Base-by-base conservation (phyloP, 2,888 invertebrate genomes). In the Clitarchus hookeri region DNA sequence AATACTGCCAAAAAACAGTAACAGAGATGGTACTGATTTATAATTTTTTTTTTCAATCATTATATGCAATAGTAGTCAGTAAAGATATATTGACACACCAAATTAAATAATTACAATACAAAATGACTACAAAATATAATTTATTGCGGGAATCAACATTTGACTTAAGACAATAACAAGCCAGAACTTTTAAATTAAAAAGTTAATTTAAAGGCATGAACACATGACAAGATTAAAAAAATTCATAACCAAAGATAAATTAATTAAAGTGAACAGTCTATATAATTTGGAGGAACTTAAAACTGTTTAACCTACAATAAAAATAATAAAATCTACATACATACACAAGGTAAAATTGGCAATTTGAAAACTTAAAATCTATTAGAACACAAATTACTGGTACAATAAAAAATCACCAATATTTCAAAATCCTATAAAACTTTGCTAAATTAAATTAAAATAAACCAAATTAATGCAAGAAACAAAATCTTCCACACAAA, bases 11-110 rank as follows among this genome's bases (percentile, higher is more conserved):
- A n/a, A n/a, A n/a, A n/a, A n/a, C n/a, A n/a, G n/a, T n/a, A n/a
- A n/a, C n/a, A n/a, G n/a, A n/a, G n/a, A n/a, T n/a, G n/a, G n/a
- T n/a, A n/a, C n/a, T n/a, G n/a, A n/a, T n/a, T n/a, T n/a, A n/a
- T n/a, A n/a, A n/a, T n/a, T n/a, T n/a, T n/a, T n/a, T n/a, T n/a
- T n/a, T n/a, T n/a, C n/a, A n/a, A 36, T 36, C 36, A 83, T 88
- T 89, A 1, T 84, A 86, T 84, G 86, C 88, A 85, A 48, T 89
- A 48, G 48, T 16, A 48, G 16, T 2, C 16, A 6, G 48, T 48
- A 48, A 11, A 48, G 48, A 2, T 16, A 48, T 13, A 48, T 8
- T 48, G 12, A 48, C 16, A 65, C 8, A 65, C 65, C 6, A 65
- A 65, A 23, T n/a, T 1, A 65, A 65, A 65, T n/a, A 65, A 65